Conservation (phyloP, 2,113 vertebrate genomes). For the Martes martes region DNA sequence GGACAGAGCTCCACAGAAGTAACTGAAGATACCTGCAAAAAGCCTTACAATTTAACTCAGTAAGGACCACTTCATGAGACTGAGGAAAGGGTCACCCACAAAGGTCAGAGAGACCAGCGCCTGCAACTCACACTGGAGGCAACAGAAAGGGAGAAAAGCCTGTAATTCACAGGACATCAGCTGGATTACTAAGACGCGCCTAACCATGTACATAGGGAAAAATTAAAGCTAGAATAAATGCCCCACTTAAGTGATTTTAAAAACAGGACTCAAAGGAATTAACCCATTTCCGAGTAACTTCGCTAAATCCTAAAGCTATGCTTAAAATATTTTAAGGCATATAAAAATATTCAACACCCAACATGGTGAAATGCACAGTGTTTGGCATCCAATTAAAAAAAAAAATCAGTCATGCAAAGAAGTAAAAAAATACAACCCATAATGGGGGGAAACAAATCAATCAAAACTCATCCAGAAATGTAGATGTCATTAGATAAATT, state of each 20-base stretch:
- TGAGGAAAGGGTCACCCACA: neutral
- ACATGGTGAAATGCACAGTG: neutral
- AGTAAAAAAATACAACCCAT: neutral
- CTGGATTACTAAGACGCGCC: neutral
- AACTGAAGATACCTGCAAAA: neutral
- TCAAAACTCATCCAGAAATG: neutral
- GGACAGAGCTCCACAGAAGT: neutral
- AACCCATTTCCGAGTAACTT: neutral
- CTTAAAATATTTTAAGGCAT: neutral
- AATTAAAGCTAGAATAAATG: neutral
- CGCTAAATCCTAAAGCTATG: neutral
- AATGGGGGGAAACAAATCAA: neutral
- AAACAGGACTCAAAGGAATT: neutral
- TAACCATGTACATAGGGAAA: neutral
- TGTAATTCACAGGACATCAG: neutral
- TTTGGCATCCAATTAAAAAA: neutral
- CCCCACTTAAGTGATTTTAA: neutral
- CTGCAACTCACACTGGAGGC: neutral
- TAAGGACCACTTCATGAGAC: neutral
- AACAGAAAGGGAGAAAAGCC: neutral
- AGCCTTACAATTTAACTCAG: neutral
- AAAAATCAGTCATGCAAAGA: neutral
- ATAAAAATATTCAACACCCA: neutral
- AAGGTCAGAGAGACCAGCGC: neutral
- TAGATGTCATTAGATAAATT: neutral